Percentiles rank a stretch among this genome's conserved stretches.
Evolutionary conservation across 2,888 invertebrate species (phyloP).

Genomic region (Lasius platythorax): DNA sequence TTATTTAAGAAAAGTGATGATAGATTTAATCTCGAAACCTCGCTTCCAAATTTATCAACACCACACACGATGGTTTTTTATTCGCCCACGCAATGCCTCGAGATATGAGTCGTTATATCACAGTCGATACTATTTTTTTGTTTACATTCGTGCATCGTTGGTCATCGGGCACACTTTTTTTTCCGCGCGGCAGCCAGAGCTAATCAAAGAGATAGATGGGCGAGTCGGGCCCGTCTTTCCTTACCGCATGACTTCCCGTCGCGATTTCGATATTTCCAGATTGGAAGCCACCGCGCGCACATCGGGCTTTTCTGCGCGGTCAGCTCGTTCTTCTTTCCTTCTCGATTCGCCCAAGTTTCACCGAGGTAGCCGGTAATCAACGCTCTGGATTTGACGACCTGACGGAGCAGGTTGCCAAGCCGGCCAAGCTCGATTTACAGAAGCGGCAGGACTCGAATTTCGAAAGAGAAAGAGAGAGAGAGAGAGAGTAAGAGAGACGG

Average conservation of each 20-base stretch:
- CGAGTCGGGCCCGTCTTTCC: conserved; percentile 16
- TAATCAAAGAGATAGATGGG: conserved; percentile 24
- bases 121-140: background rate
- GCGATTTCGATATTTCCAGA: conserved; percentile 60
- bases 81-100: background rate
- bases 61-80: background rate
- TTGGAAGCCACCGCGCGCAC: conserved; percentile 39
- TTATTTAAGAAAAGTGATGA: background rate
- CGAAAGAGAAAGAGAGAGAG: background rate
- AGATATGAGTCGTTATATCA: conserved; percentile 1
- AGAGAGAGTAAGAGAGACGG: too few species aligned
- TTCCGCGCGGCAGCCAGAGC: background rate
- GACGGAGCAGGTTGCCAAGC: conserved; percentile 48
- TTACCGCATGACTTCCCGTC: conserved; percentile 42
- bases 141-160: conserved; percentile 12
- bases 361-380: conserved; percentile 40
- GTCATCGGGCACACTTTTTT: conserved; percentile 2
- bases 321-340: conserved; percentile 50
- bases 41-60: conserved; percentile 3
- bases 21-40: background rate
- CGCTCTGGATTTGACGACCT: conserved; percentile 22
- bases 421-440: conserved; percentile 43
- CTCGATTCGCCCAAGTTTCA: conserved; percentile 6
- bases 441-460: conserved; percentile 33
- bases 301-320: conserved; percentile 51